Percentiles rank a stretch among this genome's conserved stretches.
Conservation (phyloP, 2,888 invertebrate genomes). For the Clanis bilineata region DNA sequence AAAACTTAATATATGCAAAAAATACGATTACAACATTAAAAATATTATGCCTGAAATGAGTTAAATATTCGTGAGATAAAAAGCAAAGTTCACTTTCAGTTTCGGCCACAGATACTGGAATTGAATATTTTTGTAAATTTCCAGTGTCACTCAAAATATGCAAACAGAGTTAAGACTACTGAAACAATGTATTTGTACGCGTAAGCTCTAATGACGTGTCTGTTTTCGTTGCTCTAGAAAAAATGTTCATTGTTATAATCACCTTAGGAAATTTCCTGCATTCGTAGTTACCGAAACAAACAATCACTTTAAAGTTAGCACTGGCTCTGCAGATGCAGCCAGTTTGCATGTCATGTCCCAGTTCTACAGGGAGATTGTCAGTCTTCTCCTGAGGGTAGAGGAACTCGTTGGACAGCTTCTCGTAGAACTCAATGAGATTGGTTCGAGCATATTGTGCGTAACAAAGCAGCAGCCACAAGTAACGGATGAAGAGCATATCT, state of each 20-base stretch:
- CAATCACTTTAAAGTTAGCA: slow-evolving; percentile 48
- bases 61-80: no score
- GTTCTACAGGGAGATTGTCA: slow-evolving; percentile 53
- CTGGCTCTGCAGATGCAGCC: slow-evolving; percentile 79
- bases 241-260: no score
- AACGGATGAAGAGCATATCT: slow-evolving; percentile 52
- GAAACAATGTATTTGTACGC: no score
- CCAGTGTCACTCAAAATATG: no score
- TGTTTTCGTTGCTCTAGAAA: neutral
- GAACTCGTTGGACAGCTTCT: slow-evolving; percentile 48
- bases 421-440: slow-evolving; percentile 59
- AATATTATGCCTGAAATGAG: no score
- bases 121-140: no score
- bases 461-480: slow-evolving; percentile 67
- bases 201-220: neutral
- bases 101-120: no score
- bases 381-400: slow-evolving; percentile 45
- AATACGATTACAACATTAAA: no score
- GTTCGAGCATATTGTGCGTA: slow-evolving; percentile 58
- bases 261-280: slow-evolving; percentile 78
- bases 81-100: no score
- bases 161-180: neutral
- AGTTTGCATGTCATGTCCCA: slow-evolving; percentile 59
- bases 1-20: no score
- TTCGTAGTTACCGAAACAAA: slow-evolving; percentile 79